Percentiles rank a stretch among this genome's conserved stretches.
phyloP scores from a whole-genome alignment of 2,113 vertebrate species.

The Pedetes capensis region DNA sequence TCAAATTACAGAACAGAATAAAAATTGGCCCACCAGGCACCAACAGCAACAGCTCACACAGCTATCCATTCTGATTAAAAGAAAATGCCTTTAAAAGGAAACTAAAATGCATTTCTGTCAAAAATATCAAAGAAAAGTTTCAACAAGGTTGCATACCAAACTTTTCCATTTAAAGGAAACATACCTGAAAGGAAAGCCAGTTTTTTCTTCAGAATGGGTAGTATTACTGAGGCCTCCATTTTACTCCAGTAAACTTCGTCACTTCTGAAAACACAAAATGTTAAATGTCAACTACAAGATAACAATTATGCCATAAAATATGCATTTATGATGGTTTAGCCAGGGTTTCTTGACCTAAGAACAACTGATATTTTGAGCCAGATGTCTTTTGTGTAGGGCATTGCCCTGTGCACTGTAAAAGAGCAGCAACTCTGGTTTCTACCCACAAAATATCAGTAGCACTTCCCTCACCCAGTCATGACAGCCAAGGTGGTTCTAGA shows the following conservation, averaged over 20 bases:
- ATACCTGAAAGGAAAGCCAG: conserved; percentile 98
- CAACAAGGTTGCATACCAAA: conserved; percentile 19
- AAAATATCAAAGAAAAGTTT: conserved; percentile 22
- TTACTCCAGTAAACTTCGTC: conserved; percentile 67
- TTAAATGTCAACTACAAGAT: conserved; percentile 57
- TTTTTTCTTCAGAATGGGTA: conserved; percentile 96
- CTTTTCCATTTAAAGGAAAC: conserved; percentile 23
- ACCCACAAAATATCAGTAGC: not conserved
- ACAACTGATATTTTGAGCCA: not conserved
- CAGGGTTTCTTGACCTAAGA: not conserved
- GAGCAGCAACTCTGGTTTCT: not conserved
- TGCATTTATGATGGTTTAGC: not conserved
- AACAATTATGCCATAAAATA: conserved; percentile 31
- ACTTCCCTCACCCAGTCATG: not conserved
- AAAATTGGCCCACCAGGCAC: not conserved
- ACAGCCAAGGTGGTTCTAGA: not conserved
- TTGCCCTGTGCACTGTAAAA: not conserved
- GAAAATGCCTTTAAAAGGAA: conserved; percentile 18
- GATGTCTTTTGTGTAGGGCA: not conserved
- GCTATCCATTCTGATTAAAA: not conserved
- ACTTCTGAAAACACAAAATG: conserved; percentile 82
- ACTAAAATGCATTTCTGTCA: not conserved
- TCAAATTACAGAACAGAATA: conserved; percentile 46
- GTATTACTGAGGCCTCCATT: conserved; percentile 95
- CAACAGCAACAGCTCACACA: not conserved